Percentiles rank a stretch among this genome's conserved stretches.
Conservation (phyloP, 1,140 invertebrate genomes). For the Geopemphigus sp. region DNA sequence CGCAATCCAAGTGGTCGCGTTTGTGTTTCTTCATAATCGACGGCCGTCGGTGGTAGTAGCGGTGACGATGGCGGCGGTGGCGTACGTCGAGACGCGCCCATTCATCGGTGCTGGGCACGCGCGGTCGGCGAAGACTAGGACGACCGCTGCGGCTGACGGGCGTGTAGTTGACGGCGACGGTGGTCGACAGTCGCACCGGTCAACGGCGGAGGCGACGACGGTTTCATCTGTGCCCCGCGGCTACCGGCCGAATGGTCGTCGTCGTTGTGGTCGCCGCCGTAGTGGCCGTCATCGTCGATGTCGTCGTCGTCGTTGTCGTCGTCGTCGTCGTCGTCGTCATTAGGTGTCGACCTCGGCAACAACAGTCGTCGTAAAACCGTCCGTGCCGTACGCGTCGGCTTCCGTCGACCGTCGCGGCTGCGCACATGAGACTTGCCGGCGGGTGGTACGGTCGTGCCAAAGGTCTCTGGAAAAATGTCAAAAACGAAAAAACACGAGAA, state of each 20-base stretch:
- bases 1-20: conserved; percentile 47
- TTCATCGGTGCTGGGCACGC: no score
- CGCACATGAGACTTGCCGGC: conserved; percentile 1
- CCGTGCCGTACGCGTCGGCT: background rate
- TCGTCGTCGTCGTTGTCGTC: background rate
- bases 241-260: background rate
- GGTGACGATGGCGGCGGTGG: background rate
- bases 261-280: no score
- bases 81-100: no score
- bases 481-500: background rate
- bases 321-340: background rate
- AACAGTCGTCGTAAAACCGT: background rate
- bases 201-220: background rate
- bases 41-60: background rate
- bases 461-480: background rate
- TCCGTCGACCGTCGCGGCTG: background rate
- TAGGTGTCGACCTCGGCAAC: no score
- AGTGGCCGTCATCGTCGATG: background rate
- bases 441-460: background rate
- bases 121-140: no score
- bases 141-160: no score
- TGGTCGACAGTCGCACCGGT: conserved; percentile 1
- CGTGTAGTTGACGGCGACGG: no score
- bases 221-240: conserved; percentile 32
- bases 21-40: conserved; percentile 49